phyloP scores from a whole-genome alignment of 2,113 vertebrate genomes.

The Steatornis caripensis region DNA sequence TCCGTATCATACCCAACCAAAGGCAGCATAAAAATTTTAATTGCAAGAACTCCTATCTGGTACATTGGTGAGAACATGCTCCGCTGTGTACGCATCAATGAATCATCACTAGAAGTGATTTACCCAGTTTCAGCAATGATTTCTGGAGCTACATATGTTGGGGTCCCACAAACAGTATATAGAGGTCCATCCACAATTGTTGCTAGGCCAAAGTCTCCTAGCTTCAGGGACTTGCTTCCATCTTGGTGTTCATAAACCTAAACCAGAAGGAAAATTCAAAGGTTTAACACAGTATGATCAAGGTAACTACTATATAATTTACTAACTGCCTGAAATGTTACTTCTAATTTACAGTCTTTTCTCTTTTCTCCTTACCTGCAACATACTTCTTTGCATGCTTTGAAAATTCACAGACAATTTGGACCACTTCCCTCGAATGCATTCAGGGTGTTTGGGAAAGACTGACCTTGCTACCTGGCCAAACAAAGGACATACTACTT shows the following conservation, averaged over 20 bases:
- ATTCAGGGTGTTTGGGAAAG: not conserved
- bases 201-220: slow-evolving; percentile 96
- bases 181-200: slow-evolving; percentile 92
- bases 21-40: not conserved
- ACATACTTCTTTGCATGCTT: not conserved
- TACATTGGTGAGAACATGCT: not conserved
- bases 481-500: not conserved
- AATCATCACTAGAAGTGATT: not conserved
- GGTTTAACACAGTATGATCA: not conserved
- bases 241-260: slow-evolving; percentile 96
- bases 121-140: slow-evolving; percentile 96
- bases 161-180: slow-evolving; percentile 93
- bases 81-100: not conserved
- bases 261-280: not conserved
- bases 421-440: not conserved
- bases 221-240: slow-evolving; percentile 92
- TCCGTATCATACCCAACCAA: not conserved
- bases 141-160: slow-evolving; percentile 97
- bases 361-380: not conserved
- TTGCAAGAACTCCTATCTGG: not conserved
- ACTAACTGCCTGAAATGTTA: not conserved
- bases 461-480: accelerated
- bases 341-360: not conserved
- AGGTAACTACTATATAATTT: not conserved
- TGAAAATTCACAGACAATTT: not conserved